Percentiles rank a stretch among this genome's conserved stretches.
phyloP scores from a whole-genome alignment of 2,888 invertebrate genomes.

The Amblyteles armatorius region DNA sequence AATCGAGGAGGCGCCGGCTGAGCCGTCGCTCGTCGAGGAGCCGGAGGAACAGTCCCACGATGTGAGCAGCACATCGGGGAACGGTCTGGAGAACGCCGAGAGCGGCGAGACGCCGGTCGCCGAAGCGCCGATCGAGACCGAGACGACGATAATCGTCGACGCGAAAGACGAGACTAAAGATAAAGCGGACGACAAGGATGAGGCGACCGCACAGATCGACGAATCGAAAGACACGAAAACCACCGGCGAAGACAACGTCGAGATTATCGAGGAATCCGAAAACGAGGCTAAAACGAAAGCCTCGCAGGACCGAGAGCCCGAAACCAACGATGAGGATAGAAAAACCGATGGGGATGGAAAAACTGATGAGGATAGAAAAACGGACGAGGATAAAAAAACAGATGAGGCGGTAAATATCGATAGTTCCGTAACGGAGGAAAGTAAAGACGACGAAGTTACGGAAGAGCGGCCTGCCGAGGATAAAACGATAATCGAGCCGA shows the following conservation, averaged over 20 bases:
- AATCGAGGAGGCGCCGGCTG: constrained; percentile 23
- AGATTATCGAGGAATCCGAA: constrained; percentile 5
- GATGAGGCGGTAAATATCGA: constrained; percentile 24
- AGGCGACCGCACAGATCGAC: neutral
- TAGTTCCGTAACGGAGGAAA: constrained; percentile 4
- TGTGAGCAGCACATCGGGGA: constrained; percentile 47
- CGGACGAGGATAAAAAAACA: neutral
- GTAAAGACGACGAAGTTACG: constrained; percentile 12
- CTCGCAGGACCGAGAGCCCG: neutral
- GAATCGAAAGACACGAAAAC: neutral
- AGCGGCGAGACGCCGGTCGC: neutral
- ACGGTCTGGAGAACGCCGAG: neutral
- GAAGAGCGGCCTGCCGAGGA: constrained; percentile 19
- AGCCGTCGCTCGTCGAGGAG: constrained; percentile 27
- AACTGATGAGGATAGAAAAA: neutral
- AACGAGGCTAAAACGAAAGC: neutral
- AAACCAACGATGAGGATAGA: neutral
- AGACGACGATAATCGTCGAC: neutral
- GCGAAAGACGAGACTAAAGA: neutral
- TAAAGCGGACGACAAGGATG: neutral
- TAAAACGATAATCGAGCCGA: constrained; percentile 12
- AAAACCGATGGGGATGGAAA: neutral
- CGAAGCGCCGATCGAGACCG: neutral
- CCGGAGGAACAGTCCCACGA: constrained; percentile 56
- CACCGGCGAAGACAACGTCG: neutral